Base-by-base conservation (phyloP, 1,140 invertebrate species). In the Mycetomoellerius zeteki region DNA sequence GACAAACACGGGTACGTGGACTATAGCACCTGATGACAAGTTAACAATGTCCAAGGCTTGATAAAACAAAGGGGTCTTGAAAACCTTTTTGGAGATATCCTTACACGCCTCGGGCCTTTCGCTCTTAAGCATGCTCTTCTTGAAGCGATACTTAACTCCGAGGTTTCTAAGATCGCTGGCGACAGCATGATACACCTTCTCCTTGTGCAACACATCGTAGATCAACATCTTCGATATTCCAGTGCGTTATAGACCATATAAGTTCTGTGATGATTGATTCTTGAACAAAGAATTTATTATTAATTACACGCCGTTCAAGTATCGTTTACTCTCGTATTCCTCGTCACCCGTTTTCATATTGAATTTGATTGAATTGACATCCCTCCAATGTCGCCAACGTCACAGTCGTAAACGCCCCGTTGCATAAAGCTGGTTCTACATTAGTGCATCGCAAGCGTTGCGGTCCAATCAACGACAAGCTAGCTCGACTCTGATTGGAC, bases 1-100 rank as follows among this genome's bases (percentile, higher is more conserved):
- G 1, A 98, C 96, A 93, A 98, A 97, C 89, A 96, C 96, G n/a
- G 98, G 98, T 16, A 98, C 96, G 93, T 97, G 96, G 58, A 98
- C 95, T 89, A 96, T 94, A 52, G 94, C 94, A 24, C 96, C 96
- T 71, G 95, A 96, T 62, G 93, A 96, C 91, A 97, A 95, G 94
- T 94, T 96, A 88, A 96, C 97, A 92, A 96, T 96, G 93, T 96
- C 96, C 92, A 95, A 95, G 88, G 96, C 96, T 91, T 97, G 95
- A 91, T 96, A 95, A 7, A 95, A 94, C 33, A 97, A 91, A 27
- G 96, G 95, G 2, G 96, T 96, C 92, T 96, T 96, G 90, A 97
- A 97, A 0, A 97, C 94, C 80, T 96, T 96, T 89, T 96, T 96
- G 54, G 90, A 87, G 8, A 82, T 80, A 64, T 85, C 78, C 50